phyloP scores from a whole-genome alignment of 2,797 vertebrate genomes.

The Tachyglossus aculeatus region DNA sequence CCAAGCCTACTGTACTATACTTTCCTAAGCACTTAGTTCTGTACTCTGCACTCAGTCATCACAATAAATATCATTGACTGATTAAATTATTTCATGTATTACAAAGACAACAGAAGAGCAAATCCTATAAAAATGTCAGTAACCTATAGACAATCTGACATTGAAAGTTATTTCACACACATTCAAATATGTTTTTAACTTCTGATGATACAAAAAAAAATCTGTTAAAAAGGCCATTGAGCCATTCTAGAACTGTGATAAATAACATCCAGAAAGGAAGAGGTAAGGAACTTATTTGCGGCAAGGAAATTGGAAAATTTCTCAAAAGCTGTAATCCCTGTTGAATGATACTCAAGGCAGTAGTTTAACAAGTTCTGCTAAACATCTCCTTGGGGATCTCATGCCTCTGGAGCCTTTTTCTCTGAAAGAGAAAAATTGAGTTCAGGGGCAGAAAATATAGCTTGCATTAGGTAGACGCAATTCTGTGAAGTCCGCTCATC shows the following conservation, averaged over 20 bases:
- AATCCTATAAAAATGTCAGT: too few species aligned
- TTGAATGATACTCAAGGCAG: background rate
- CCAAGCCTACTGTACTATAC: too few species aligned
- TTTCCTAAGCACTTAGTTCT: too few species aligned
- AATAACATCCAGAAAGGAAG: background rate
- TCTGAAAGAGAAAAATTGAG: constrained; percentile 1
- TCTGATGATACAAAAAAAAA: background rate
- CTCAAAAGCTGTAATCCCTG: constrained; percentile 33
- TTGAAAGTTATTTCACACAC: too few species aligned
- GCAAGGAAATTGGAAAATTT: constrained; percentile 8
- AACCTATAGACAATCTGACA: too few species aligned
- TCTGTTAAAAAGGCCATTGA: too few species aligned
- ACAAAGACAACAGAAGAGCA: too few species aligned
- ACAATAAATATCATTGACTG: too few species aligned
- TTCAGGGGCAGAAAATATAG: constrained; percentile 20
- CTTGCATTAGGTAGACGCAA: constrained; percentile 5
- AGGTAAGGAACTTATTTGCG: background rate
- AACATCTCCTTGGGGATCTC: constrained; percentile 43
- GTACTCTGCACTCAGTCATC: too few species aligned
- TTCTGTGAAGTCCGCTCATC: constrained; percentile 9
- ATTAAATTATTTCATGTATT: too few species aligned
- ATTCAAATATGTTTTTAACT: too few species aligned
- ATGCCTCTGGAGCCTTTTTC: constrained; percentile 24
- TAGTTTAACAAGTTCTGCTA: constrained; percentile 38
- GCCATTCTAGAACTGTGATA: too few species aligned